These are phyloP conservation scores for Drepanosiphum platanoidis DNA, from an alignment of 2,888 invertebrate species.

Conservation along the genomic window DNA sequence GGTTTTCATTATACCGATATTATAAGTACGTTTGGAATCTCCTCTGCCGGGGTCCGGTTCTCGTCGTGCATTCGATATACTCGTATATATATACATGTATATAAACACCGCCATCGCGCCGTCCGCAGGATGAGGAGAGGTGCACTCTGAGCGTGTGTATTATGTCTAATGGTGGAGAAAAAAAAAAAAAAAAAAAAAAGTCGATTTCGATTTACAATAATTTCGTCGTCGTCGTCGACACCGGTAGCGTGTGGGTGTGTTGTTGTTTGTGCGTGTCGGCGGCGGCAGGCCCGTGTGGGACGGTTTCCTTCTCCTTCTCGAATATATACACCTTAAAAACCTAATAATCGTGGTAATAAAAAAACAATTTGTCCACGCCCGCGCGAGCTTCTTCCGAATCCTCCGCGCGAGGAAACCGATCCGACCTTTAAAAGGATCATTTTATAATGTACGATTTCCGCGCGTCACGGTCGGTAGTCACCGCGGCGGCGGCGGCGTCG, in stretches of 20 bases:
- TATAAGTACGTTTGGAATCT: slow-evolving; percentile 55
- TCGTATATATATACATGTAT: too few relatives aligned
- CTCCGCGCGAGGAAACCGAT: not conserved
- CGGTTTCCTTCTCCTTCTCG: slow-evolving; percentile 30
- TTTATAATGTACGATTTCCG: slow-evolving; percentile 31
- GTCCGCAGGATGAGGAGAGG: not conserved
- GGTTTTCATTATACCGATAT: slow-evolving; percentile 50
- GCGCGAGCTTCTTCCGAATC: not conserved
- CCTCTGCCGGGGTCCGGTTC: slow-evolving; percentile 43
- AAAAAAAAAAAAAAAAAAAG: slow-evolving; percentile 5
- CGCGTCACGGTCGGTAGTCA: not conserved
- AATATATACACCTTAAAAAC: slow-evolving; percentile 38
- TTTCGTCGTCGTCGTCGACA: slow-evolving; percentile 21
- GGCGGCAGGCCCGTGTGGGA: too few relatives aligned
- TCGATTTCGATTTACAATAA: slow-evolving; percentile 55
- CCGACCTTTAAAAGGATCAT: slow-evolving; percentile 37
- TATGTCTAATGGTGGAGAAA: slow-evolving; percentile 9
- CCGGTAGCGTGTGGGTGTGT: slow-evolving; percentile 46
- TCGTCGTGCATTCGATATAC: not conserved
- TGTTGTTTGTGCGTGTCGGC: not conserved
- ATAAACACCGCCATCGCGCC: not conserved
- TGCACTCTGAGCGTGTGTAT: not conserved
- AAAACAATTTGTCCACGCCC: slow-evolving; percentile 46
- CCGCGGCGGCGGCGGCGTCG: not conserved
- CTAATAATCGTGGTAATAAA: slow-evolving; percentile 31